These are phyloP conservation scores for Lampris megalopsis DNA, from an alignment of 2,113 vertebrate genomes.

Conservation along the genomic window DNA sequence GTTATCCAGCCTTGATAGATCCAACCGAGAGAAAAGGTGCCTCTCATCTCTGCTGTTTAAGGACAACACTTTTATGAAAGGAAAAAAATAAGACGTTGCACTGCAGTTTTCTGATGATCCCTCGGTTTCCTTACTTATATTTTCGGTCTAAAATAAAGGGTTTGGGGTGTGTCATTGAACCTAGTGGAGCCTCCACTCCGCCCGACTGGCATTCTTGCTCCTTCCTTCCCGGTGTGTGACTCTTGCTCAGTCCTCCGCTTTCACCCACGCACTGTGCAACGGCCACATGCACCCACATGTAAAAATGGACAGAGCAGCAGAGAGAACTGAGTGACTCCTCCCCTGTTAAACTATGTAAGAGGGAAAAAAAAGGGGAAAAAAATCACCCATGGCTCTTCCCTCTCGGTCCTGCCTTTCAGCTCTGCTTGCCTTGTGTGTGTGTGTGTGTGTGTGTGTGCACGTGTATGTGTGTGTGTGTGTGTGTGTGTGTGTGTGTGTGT, in stretches of 20 bases:
- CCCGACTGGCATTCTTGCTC: slow-evolving; percentile 60
- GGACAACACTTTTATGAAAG: not conserved
- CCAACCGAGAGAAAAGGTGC: slow-evolving; percentile 74
- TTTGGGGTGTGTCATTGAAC: not conserved
- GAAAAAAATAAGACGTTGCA: slow-evolving; percentile 8
- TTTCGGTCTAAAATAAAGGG: not conserved
- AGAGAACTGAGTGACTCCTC: slow-evolving; percentile 59
- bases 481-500: not conserved
- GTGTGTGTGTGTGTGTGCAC: too few species aligned
- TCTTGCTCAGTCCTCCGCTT: slow-evolving; percentile 33
- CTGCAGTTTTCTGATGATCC: not conserved
- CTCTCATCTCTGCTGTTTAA: slow-evolving; percentile 72
- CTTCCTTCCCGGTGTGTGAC: slow-evolving; percentile 51
- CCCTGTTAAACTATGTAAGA: slow-evolving; percentile 41
- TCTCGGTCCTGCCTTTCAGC: not conserved
- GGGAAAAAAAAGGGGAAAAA: not conserved
- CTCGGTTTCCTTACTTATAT: slow-evolving; percentile 3
- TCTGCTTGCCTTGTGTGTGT: not conserved
- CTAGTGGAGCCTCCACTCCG: slow-evolving; percentile 32
- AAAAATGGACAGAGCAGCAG: slow-evolving; percentile 39
- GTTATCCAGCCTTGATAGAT: slow-evolving; percentile 82
- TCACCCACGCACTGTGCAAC: slow-evolving; percentile 64
- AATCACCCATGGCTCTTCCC: not conserved
- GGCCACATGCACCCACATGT: slow-evolving; percentile 61
- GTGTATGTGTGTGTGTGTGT: not conserved